Conservation (phyloP, 2,888 invertebrate species). For the Conchocele bisecta region DNA sequence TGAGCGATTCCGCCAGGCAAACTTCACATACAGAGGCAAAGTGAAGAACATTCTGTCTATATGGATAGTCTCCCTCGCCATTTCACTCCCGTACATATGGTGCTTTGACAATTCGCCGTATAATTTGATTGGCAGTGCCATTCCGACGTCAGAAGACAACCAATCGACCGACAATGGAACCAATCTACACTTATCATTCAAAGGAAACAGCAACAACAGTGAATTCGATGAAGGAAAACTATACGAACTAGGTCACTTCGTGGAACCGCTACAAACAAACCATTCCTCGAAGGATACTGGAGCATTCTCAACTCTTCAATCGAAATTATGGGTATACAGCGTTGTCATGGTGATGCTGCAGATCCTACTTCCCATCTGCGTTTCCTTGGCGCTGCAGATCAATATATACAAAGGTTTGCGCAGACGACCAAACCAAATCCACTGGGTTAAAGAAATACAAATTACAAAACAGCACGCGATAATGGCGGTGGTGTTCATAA, state of each 20-base stretch:
- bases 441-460: conserved; percentile 38
- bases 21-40: conserved; percentile 44
- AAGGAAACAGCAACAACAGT: neutral
- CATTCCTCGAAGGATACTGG: neutral
- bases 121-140: neutral
- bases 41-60: conserved; percentile 25
- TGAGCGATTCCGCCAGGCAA: conserved; percentile 30
- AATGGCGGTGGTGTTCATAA: conserved; percentile 12
- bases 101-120: neutral
- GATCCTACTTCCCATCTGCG: neutral
- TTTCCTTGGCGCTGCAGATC: conserved; percentile 15
- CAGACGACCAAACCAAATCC: conserved; percentile 34
- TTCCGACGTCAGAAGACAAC: neutral
- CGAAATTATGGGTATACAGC: neutral
- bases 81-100: conserved; percentile 23
- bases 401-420: conserved; percentile 7
- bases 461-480: conserved; percentile 38
- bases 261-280: no score
- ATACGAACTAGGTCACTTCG: neutral
- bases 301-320: neutral
- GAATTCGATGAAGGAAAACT: neutral
- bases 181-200: neutral
- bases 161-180: neutral
- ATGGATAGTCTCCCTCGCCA: conserved; percentile 20
- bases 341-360: neutral